Evolutionary conservation across 2,113 vertebrate species (phyloP), one percentile per base, ranked within the genome.

Genomic region (Scophthalmus maximus): DNA sequence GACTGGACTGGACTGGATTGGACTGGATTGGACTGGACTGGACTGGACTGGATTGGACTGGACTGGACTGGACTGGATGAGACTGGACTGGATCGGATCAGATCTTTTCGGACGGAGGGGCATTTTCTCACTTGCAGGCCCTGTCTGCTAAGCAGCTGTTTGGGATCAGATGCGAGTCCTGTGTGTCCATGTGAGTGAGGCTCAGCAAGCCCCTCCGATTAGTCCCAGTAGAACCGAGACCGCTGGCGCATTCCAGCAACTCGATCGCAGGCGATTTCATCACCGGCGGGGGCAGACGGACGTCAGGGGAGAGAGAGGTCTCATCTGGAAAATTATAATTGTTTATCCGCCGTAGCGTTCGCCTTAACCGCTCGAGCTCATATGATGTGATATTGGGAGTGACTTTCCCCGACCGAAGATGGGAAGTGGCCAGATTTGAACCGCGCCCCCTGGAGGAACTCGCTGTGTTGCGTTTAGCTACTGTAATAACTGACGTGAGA

Each of bases 231-330:
- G 81, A 86, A 89, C 76, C 82, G 75, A 82, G 86, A 90, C 86
- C 55, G 32, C 76, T 50, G 79, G 60, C 68, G 85, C 83, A 90
- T 91, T 91, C 90, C 90, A 85, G 90, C 79, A 91, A 91, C 83
- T 86, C 74, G 90, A 90, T 90, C 88, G 83, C 88, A 82, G 81
- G 79, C 59, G 56, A 86, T 88, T 88, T 86, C 86, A 90, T 89
- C 89, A 88, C 85, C 70, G 44, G 60, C 23, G 51, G 86, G 83
- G 78, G 73, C 14, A 68, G 18, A 61, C 12, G 49, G 27, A 82
- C 56, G 42, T 87, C 73, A 75, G 79, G n/a, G n/a, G n/a, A n/a
- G n/a, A n/a, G n/a, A 73, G 78, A 57, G 73, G 73, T 83, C 84
- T 84, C 73, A 80, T 88, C 84, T 80, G 82, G 82, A 85, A 64